Conservation (phyloP, 1,140 invertebrate genomes). For the Ceratosolen solmsi region DNA sequence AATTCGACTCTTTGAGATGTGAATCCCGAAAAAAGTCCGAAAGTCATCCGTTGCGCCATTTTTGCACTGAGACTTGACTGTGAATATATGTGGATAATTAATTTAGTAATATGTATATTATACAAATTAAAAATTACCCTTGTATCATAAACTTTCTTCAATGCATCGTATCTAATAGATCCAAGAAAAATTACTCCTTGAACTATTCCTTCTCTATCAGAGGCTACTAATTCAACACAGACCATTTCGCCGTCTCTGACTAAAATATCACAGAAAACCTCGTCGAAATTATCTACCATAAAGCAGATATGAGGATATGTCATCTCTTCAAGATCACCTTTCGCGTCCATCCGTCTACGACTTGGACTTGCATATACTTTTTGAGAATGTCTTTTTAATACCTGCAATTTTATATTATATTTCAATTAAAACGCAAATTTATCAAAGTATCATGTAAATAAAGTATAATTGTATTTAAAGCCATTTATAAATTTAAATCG, state of each 20-base stretch:
- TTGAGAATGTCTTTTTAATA: constrained; percentile 93
- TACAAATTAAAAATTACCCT: constrained; percentile 79
- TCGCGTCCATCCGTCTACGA: constrained; percentile 95
- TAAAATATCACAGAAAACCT: constrained; percentile 97
- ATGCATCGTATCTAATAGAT: constrained; percentile 96
- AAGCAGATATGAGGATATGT: constrained; percentile 99
- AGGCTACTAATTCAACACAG: constrained; percentile 96
- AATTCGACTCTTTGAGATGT: constrained; percentile 93
- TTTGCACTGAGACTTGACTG: constrained; percentile 95
- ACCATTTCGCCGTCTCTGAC: constrained; percentile 98
- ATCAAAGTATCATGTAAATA: too few relatives aligned
- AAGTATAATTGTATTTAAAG: too few relatives aligned
- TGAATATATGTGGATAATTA: constrained; percentile 55
- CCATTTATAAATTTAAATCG: too few relatives aligned
- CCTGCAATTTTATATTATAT: constrained; percentile 61
- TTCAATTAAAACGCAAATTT: too few relatives aligned
- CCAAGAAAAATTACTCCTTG: constrained; percentile 97
- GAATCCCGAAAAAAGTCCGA: constrained; percentile 88
- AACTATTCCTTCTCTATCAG: constrained; percentile 86
- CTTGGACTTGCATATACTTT: constrained; percentile 98
- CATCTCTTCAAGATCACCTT: constrained; percentile 98
- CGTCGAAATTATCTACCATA: constrained; percentile 99
- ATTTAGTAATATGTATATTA: not conserved
- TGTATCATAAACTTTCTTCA: constrained; percentile 97
- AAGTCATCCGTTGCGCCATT: constrained; percentile 96